These are phyloP conservation scores for Tenthredo mesomela DNA, from an alignment of 2,888 invertebrate genomes.

Conservation along the genomic window DNA sequence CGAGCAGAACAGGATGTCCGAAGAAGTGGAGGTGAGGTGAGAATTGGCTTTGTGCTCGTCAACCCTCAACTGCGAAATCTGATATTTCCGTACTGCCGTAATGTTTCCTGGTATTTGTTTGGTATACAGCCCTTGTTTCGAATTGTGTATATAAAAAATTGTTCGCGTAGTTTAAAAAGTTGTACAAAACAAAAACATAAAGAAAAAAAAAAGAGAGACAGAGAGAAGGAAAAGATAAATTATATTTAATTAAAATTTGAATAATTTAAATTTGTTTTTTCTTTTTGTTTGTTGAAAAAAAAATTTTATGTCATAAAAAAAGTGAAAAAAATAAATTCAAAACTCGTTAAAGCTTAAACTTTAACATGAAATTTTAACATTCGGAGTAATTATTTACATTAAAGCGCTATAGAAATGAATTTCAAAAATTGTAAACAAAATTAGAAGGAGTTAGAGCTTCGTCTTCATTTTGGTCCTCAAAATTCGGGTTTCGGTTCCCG, in stretches of 20 bases:
- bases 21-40: background rate
- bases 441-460: too few relatives aligned
- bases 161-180: background rate
- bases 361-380: too few relatives aligned
- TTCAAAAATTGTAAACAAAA: too few relatives aligned
- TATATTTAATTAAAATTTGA: background rate
- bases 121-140: background rate
- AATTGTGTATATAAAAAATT: background rate
- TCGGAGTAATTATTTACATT: too few relatives aligned
- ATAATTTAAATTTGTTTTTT: background rate
- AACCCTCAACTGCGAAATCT: constrained; percentile 38
- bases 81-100: constrained; percentile 37
- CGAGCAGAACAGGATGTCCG: constrained; percentile 33
- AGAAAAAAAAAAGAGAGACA: background rate
- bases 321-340: too few relatives aligned
- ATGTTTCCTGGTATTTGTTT: constrained; percentile 37
- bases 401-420: too few relatives aligned
- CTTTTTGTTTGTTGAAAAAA: background rate
- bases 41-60: constrained; percentile 32
- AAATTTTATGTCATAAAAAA: background rate
- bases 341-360: too few relatives aligned
- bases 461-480: too few relatives aligned
- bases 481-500: too few relatives aligned
- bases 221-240: background rate
- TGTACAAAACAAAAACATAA: background rate